A percentile compares a stretch with the other conserved stretches of the same genome.
phyloP scores from a whole-genome alignment of 1,140 invertebrate species.

The Eciton burchellii region DNA sequence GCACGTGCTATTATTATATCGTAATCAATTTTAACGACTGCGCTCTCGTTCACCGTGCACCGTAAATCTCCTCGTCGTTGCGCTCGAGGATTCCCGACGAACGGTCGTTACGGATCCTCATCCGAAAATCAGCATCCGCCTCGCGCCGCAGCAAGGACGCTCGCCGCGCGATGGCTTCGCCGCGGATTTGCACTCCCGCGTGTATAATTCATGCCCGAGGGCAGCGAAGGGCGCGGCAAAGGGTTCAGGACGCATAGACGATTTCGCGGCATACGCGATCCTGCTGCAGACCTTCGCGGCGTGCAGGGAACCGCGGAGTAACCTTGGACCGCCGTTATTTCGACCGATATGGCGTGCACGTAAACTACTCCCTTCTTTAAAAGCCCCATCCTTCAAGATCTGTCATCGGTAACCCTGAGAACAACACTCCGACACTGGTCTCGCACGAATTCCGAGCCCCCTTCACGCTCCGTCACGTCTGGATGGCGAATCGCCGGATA shows the following conservation, averaged over 20 bases:
- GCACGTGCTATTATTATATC: slow-evolving; percentile 47
- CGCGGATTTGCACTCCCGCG: background rate
- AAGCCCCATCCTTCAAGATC: slow-evolving; percentile 67
- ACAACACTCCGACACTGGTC: background rate
- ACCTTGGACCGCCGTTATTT: slow-evolving; percentile 43
- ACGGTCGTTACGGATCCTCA: slow-evolving; percentile 33
- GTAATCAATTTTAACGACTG: slow-evolving; percentile 58
- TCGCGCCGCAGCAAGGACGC: slow-evolving; percentile 24
- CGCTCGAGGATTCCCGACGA: slow-evolving; percentile 3
- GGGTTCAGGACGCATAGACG: slow-evolving; percentile 13
- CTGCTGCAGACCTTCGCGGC: slow-evolving; percentile 58
- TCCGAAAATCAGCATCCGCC: slow-evolving; percentile 24
- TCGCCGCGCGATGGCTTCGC: background rate
- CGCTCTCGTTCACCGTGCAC: background rate
- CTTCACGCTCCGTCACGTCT: background rate
- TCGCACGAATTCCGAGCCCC: slow-evolving; percentile 7
- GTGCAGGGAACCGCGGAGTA: slow-evolving; percentile 69
- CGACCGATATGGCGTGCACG: slow-evolving; percentile 70
- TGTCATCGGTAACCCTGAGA: slow-evolving; percentile 63
- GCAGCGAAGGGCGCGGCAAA: slow-evolving; percentile 8
- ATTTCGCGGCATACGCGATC: slow-evolving; percentile 56
- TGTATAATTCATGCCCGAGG: slow-evolving; percentile 40
- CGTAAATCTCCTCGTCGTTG: slow-evolving; percentile 36
- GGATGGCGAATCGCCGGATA: background rate
- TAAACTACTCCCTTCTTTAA: slow-evolving; percentile 69